Conservation (phyloP, 2,113 vertebrate genomes). For the Delphinapterus leucas region DNA sequence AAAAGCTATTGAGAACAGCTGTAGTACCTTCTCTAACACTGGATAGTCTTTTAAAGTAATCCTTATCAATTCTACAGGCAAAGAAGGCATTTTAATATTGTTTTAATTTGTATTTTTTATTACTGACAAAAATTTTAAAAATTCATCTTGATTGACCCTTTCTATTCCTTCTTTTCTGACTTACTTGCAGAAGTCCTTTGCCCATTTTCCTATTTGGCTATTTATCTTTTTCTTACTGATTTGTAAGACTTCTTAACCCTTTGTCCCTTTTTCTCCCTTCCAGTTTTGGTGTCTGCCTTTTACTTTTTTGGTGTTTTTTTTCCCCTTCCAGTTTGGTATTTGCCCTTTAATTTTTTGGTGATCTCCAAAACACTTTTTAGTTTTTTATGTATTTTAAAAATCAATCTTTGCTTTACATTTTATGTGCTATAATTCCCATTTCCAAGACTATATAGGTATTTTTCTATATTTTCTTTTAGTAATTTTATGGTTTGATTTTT, state of each 20-base stretch:
- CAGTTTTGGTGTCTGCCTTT: not conserved
- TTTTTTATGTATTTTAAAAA: not conserved
- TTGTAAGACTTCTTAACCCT: not conserved
- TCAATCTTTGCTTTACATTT: not conserved
- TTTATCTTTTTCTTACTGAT: conserved; percentile 1
- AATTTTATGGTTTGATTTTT: conserved; percentile 30
- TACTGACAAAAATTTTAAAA: not conserved
- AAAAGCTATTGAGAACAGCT: not conserved
- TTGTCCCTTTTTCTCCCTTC: not conserved
- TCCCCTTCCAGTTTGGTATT: not conserved
- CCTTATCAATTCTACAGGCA: not conserved
- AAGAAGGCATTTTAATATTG: not conserved
- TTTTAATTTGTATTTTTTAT: conserved; percentile 19
- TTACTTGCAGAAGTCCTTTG: not conserved
- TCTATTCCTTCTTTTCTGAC: not conserved
- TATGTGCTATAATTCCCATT: not conserved
- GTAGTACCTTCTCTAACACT: not conserved
- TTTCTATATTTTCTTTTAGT: not conserved
- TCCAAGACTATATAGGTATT: not conserved
- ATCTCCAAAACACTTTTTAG: not conserved
- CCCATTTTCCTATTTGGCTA: not conserved
- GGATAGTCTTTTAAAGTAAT: not conserved
- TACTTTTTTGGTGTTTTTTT: not conserved
- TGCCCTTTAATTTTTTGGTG: conserved; percentile 17
- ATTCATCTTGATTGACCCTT: not conserved